phyloP scores from a whole-genome alignment of 2,888 invertebrate genomes.

The Dasypolia templi region DNA sequence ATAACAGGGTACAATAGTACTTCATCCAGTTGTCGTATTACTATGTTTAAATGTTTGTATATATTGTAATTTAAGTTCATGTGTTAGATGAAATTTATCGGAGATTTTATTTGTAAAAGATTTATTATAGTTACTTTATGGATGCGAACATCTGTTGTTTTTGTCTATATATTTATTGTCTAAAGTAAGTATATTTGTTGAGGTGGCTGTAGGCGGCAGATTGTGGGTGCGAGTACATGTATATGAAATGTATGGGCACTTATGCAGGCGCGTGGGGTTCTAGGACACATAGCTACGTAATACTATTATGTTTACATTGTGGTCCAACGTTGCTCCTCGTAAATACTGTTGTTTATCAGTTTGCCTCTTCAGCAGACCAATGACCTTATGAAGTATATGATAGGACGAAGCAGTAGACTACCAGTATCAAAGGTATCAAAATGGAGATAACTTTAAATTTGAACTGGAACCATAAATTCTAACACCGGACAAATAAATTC shows the following conservation, averaged over 20 bases:
- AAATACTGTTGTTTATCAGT: conserved; percentile 46
- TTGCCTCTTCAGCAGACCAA: conserved; percentile 48
- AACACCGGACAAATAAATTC: neutral
- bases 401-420: neutral
- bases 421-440: neutral
- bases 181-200: conserved; percentile 53
- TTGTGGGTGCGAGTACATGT: conserved; percentile 49
- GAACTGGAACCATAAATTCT: neutral
- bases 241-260: conserved; percentile 46
- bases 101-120: conserved; percentile 74
- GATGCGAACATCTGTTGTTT: conserved; percentile 67
- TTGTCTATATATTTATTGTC: conserved; percentile 68
- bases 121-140: conserved; percentile 62
- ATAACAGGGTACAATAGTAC: conserved; percentile 79
- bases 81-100: conserved; percentile 74
- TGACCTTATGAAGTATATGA: conserved; percentile 2
- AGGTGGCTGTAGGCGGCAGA: conserved; percentile 51
- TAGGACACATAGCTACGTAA: conserved; percentile 38
- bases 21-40: conserved; percentile 80
- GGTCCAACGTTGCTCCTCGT: conserved; percentile 45
- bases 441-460: neutral
- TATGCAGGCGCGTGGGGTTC: conserved; percentile 45
- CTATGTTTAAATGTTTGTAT: conserved; percentile 81
- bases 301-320: conserved; percentile 47
- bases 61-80: conserved; percentile 79